Evolutionary conservation across 2,888 invertebrate genomes (phyloP).

Genomic region (Diaperis boleti): DNA sequence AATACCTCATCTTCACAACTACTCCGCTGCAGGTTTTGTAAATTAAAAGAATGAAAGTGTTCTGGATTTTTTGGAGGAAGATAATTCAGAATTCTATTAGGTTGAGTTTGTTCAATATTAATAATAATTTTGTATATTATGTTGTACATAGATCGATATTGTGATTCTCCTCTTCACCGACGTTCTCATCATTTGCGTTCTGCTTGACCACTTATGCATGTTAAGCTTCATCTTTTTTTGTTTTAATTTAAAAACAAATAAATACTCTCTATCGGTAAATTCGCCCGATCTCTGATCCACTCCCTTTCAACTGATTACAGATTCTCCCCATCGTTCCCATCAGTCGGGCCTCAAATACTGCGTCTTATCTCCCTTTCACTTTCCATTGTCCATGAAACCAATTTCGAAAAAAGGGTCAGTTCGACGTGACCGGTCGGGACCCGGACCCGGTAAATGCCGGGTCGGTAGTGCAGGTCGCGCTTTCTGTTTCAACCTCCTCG

Average conservation of each 20-base stretch:
- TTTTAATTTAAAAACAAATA: background rate
- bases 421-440: constrained; percentile 4
- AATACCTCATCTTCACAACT: too few relatives aligned
- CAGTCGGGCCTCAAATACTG: background rate
- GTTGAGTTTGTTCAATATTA: too few relatives aligned
- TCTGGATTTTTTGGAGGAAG: too few relatives aligned
- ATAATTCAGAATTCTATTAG: too few relatives aligned
- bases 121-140: too few relatives aligned
- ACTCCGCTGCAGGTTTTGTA: too few relatives aligned
- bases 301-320: background rate
- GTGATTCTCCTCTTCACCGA: too few relatives aligned
- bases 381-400: background rate
- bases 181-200: too few relatives aligned
- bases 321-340: background rate
- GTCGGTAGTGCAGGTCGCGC: constrained; percentile 9
- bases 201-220: too few relatives aligned
- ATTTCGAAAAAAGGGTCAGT: background rate
- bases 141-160: too few relatives aligned
- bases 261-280: background rate
- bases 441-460: background rate
- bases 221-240: too few relatives aligned
- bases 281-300: background rate
- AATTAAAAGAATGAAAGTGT: too few relatives aligned
- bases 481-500: background rate
- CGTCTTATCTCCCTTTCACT: background rate